These are phyloP conservation scores for Sebastes hubbsi DNA, from an alignment of 2,797 vertebrate genomes.

Conservation along the genomic window DNA sequence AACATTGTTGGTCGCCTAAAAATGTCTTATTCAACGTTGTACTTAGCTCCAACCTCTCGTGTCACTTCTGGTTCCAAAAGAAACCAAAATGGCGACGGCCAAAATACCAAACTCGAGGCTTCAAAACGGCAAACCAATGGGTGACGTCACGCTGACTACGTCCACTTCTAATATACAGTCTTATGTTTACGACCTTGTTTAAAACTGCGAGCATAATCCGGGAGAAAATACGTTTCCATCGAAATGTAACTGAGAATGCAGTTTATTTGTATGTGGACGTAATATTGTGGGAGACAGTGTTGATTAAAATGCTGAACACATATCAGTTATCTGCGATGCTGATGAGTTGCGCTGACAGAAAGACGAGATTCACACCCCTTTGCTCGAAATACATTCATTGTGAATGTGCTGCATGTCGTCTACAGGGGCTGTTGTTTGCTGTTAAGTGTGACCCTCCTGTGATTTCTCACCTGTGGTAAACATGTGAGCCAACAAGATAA, in stretches of 20 bases:
- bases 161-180: no score
- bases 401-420: background rate
- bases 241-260: background rate
- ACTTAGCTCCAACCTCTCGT: no score
- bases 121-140: no score
- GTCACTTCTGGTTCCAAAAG: no score
- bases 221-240: background rate
- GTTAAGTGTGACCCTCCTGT: background rate
- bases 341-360: background rate
- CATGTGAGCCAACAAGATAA: background rate
- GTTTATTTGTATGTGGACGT: no score
- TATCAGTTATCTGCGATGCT: background rate
- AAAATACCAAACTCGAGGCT: no score
- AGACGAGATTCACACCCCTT: background rate
- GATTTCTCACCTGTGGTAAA: background rate
- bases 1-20: no score
- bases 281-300: background rate
- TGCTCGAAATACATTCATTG: background rate
- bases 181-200: no score
- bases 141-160: no score
- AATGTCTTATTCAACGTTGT: no score
- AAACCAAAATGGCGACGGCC: no score
- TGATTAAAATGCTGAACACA: background rate
- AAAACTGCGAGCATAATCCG: no score
- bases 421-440: background rate